Conservation (phyloP, 1,140 invertebrate species). For the Harpegnathos saltator region DNA sequence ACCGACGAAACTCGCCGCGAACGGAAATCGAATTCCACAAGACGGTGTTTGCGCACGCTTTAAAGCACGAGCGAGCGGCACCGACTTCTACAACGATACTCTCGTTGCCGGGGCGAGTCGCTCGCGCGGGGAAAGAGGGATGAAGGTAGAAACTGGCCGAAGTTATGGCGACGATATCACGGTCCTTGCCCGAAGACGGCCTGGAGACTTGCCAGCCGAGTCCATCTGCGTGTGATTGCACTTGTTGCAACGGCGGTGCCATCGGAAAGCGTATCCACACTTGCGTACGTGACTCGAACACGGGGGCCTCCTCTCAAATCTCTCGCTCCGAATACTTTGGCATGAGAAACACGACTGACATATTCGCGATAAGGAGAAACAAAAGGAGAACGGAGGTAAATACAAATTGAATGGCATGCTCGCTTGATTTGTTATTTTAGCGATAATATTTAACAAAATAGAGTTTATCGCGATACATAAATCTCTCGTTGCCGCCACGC, state of each 20-base stretch:
- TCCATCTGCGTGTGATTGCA: conserved; percentile 69
- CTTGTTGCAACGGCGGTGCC: conserved; percentile 67
- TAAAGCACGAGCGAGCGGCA: conserved; percentile 31
- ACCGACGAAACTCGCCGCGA: not conserved
- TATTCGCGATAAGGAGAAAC: not conserved
- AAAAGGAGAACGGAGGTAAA: not conserved
- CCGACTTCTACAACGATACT: not conserved
- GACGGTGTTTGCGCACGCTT: conserved; percentile 1
- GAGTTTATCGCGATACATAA: too few species aligned
- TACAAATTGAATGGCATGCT: not conserved
- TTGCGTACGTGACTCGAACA: conserved; percentile 23
- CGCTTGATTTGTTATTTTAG: not conserved
- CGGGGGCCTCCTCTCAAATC: not conserved
- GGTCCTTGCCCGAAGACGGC: conserved; percentile 76
- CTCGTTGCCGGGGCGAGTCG: conserved; percentile 56
- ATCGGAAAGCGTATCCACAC: conserved; percentile 15
- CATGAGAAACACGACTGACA: conserved; percentile 5
- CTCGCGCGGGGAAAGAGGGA: conserved; percentile 48
- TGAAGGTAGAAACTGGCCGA: conserved; percentile 53
- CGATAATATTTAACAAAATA: too few species aligned
- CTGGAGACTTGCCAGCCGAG: conserved; percentile 74
- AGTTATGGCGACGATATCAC: conserved; percentile 77
- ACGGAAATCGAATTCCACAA: conserved; percentile 3
- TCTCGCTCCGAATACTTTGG: conserved; percentile 8
- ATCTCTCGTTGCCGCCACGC: not conserved